Evolutionary conservation across 2,888 invertebrate species (phyloP), one percentile per base, ranked within the genome.

Genomic region (Abrostola tripartita): DNA sequence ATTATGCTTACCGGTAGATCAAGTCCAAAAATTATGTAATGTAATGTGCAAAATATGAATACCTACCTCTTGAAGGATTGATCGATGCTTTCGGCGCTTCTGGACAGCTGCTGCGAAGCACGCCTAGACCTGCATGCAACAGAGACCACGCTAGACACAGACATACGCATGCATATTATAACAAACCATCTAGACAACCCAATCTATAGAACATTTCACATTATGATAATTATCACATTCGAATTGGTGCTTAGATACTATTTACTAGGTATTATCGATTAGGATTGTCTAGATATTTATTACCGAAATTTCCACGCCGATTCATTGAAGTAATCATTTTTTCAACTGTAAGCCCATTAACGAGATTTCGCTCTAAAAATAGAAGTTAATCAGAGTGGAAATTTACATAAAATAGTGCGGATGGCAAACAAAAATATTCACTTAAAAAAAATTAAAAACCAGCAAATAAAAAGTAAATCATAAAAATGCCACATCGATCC

Each of bases 81-180:
- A 85, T 95, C 95, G 91, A 96, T 95, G 93, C 95, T 96, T 91
- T 96, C 96, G 83, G 95, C 95, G 88, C 96, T 96, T 89, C 96
- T 92, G 87, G 96, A 96, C 89, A 96, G 95, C 93, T 98, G 98
- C 95, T 97, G 97, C 85, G 98, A 98, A 89, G 97, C 97, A 91
- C 98, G 97, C 91, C 98, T 97, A 95, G 97, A 97, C 97, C 98
- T 98, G 96, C 90, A 95, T 95, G 95, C 94, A 95, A 95, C 90
- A 95, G 90, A 95, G 86, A 93, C 91, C 90, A 89, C 88, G 87
- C 87, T 94, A 95, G 87, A 92, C 90, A 92, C 90, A 92, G 88
- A 89, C 92, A 87, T 81, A 85, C 84, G 87, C 93, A 94, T 93
- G 93, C 93, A 90, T 89, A 87, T 81, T 81, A 82, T 77, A 84